Evolutionary conservation across 2,113 vertebrate genomes (phyloP).

Genomic region (Tympanuchus pallidicinctus): DNA sequence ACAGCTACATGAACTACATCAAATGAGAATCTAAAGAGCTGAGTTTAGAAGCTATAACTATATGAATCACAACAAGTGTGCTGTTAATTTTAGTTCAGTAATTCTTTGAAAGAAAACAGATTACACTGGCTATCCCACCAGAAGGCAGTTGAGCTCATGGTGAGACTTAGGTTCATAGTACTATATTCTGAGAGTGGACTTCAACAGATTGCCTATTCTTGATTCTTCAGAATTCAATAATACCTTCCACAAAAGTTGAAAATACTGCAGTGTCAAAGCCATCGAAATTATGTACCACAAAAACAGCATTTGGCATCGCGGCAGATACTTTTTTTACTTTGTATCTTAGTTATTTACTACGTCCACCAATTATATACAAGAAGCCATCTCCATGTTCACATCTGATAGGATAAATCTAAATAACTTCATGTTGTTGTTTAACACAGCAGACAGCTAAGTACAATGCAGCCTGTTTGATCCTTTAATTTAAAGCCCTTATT

Average conservation of each 20-base stretch:
- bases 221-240: background rate
- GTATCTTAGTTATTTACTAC: background rate
- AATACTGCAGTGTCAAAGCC: background rate
- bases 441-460: too few relatives aligned
- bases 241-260: background rate
- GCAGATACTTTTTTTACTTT: background rate
- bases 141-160: background rate
- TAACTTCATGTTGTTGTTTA: too few relatives aligned
- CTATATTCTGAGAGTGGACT: background rate
- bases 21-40: background rate
- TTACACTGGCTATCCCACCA: background rate
- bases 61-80: background rate
- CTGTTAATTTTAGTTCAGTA: background rate
- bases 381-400: background rate
- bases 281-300: accelerated
- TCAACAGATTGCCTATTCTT: background rate
- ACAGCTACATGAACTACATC: background rate
- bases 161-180: accelerated
- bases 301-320: accelerated
- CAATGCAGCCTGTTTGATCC: too few relatives aligned
- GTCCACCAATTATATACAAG: background rate
- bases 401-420: too few relatives aligned
- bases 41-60: background rate
- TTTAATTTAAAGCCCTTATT: too few relatives aligned
- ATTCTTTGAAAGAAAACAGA: background rate